Evolutionary conservation across 1,140 invertebrate genomes (phyloP).

Genomic region (Zaprionus vittiger): DNA sequence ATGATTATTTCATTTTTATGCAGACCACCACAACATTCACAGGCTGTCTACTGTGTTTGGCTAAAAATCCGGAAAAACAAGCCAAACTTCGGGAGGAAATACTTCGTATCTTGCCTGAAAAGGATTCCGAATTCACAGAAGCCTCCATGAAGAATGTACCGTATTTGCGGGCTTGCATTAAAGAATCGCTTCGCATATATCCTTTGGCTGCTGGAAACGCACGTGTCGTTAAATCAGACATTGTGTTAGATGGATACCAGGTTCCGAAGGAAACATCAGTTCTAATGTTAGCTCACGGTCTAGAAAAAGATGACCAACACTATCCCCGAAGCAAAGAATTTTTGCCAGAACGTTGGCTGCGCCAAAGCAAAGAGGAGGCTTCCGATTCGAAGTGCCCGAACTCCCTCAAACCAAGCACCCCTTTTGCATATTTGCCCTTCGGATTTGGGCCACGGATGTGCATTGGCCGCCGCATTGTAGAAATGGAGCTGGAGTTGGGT

Average conservation of each 20-base stretch:
- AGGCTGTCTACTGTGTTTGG: constrained; percentile 84
- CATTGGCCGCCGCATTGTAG: constrained; percentile 88
- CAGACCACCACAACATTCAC: constrained; percentile 61
- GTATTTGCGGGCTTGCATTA: constrained; percentile 88
- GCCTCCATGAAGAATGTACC: constrained; percentile 86
- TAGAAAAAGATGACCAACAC: constrained; percentile 83
- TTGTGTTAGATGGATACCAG: constrained; percentile 86
- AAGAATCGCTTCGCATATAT: constrained; percentile 86
- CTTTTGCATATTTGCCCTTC: constrained; percentile 87
- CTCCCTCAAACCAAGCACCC: constrained; percentile 68
- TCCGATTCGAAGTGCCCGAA: constrained; percentile 61
- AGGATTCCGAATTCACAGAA: constrained; percentile 85
- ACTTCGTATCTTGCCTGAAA: constrained; percentile 85
- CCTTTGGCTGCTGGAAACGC: constrained; percentile 85
- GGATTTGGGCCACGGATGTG: constrained; percentile 87
- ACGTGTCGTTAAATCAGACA: constrained; percentile 85
- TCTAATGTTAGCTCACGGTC: constrained; percentile 81
- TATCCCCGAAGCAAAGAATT: constrained; percentile 85
- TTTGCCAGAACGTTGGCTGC: constrained; percentile 87
- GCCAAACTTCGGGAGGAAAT: constrained; percentile 90
- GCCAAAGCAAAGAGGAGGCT: constrained; percentile 52
- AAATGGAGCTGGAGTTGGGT: constrained; percentile 89
- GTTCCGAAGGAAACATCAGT: constrained; percentile 86
- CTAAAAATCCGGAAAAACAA: constrained; percentile 90
- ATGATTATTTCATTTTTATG: not conserved